Evolutionary conservation across 2,888 invertebrate genomes (phyloP).

Genomic region (Tetheella fluctuosa): DNA sequence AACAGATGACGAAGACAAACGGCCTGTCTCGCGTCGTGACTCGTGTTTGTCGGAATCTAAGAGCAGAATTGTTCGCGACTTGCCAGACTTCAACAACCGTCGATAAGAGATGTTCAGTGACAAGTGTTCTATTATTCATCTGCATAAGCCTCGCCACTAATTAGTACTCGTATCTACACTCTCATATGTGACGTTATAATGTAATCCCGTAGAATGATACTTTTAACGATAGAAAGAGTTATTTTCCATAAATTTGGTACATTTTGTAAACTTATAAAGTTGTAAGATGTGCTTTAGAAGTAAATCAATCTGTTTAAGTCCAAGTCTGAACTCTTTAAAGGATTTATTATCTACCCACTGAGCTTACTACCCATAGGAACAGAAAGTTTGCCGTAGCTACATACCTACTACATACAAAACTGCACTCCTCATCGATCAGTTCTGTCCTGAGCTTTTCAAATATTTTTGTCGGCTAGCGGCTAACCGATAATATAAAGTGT

Average conservation of each 20-base stretch:
- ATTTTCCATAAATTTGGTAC: too few relatives aligned
- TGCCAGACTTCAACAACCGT: neutral
- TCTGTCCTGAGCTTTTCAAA: too few relatives aligned
- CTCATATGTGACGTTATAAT: neutral
- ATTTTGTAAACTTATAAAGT: too few relatives aligned
- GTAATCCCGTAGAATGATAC: neutral
- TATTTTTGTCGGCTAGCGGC: too few relatives aligned
- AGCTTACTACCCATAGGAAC: slow-evolving; percentile 11
- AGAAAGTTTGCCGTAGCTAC: neutral
- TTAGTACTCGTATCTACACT: too few relatives aligned
- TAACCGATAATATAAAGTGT: too few relatives aligned
- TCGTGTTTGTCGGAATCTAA: neutral
- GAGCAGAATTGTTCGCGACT: neutral
- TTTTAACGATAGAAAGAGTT: too few relatives aligned
- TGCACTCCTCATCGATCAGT: too few relatives aligned
- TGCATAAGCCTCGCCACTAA: neutral
- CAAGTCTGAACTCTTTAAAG: slow-evolving; percentile 15
- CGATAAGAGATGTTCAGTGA: neutral
- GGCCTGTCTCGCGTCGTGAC: neutral
- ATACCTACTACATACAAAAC: too few relatives aligned
- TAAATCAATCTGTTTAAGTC: neutral
- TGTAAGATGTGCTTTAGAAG: neutral
- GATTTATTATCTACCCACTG: neutral
- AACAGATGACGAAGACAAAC: slow-evolving; percentile 11
- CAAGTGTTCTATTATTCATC: neutral